Percentiles rank a stretch among this genome's conserved stretches.
Conservation (phyloP, 2,113 vertebrate species). For the Amphiprion ocellaris region DNA sequence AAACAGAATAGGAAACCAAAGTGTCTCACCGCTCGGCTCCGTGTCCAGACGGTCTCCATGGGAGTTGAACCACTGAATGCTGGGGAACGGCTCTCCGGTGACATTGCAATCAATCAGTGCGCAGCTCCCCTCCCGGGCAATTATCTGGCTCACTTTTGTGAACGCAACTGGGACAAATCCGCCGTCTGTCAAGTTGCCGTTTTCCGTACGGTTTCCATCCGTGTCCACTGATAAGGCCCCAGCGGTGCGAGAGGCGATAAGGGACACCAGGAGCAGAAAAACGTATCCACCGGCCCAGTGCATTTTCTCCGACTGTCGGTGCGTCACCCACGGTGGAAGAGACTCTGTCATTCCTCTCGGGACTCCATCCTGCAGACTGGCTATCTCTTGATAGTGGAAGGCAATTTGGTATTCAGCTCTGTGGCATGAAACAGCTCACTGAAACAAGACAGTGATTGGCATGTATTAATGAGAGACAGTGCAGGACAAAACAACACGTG, state of each 20-base stretch:
- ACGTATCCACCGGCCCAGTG: slow-evolving; percentile 37
- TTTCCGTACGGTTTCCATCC: slow-evolving; percentile 82
- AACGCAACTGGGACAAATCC: slow-evolving; percentile 86
- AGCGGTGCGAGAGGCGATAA: slow-evolving; percentile 57
- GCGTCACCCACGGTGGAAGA: slow-evolving; percentile 35
- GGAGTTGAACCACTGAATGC: slow-evolving; percentile 94
- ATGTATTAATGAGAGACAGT: slow-evolving; percentile 2
- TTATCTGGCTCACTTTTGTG: slow-evolving; percentile 89
- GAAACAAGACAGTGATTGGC: slow-evolving; percentile 21
- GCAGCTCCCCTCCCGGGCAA: slow-evolving; percentile 93
- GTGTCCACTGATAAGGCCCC: slow-evolving; percentile 75
- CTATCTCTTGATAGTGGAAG: slow-evolving; percentile 72
- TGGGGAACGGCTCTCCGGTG: slow-evolving; percentile 90
- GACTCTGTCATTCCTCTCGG: slow-evolving; percentile 68
- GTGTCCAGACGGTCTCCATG: slow-evolving; percentile 87
- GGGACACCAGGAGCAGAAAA: slow-evolving; percentile 60
- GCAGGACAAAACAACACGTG: neutral
- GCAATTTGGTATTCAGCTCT: slow-evolving; percentile 45
- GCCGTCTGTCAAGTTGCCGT: slow-evolving; percentile 63
- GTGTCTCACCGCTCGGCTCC: slow-evolving; percentile 75
- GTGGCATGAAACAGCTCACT: slow-evolving; percentile 64
- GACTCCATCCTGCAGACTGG: slow-evolving; percentile 64
- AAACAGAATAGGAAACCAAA: slow-evolving; percentile 2
- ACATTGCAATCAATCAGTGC: slow-evolving; percentile 95
- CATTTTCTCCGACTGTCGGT: slow-evolving; percentile 77